Conservation (phyloP, 53 echinoderm and acorn worm genomes). For the Apostichopus leukothele region DNA sequence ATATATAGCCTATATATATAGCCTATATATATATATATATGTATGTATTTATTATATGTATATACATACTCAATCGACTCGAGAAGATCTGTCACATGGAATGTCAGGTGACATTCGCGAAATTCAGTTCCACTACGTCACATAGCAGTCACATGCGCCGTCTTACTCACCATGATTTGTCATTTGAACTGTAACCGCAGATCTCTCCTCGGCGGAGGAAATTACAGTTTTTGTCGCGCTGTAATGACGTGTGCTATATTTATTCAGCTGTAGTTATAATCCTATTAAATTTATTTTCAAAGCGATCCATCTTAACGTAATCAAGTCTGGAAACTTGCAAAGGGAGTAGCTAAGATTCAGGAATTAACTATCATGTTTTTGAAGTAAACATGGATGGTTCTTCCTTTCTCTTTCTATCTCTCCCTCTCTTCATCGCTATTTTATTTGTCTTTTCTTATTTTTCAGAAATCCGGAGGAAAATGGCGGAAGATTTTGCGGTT, state of each 20-base stretch:
- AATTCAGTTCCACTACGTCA: background rate
- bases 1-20: too few relatives aligned
- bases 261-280: constrained; percentile 47
- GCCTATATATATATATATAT: too few relatives aligned
- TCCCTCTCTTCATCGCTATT: background rate
- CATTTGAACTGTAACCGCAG: background rate
- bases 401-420: background rate
- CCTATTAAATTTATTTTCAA: constrained; percentile 38
- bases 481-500: too few relatives aligned
- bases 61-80: too few relatives aligned
- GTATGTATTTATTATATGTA: too few relatives aligned
- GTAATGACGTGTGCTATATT: constrained; percentile 7
- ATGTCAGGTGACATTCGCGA: background rate
- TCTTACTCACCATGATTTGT: background rate
- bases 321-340: background rate
- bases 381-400: constrained; percentile 22
- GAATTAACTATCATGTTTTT: constrained; percentile 30
- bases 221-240: background rate
- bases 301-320: constrained; percentile 40
- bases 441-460: too few relatives aligned
- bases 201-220: background rate
- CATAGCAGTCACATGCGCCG: background rate
- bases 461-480: too few relatives aligned
- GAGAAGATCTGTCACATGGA: background rate
- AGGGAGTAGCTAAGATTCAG: background rate